These are phyloP conservation scores for Anniella stebbinsi DNA, from an alignment of 2,797 vertebrate species.

Conservation along the genomic window DNA sequence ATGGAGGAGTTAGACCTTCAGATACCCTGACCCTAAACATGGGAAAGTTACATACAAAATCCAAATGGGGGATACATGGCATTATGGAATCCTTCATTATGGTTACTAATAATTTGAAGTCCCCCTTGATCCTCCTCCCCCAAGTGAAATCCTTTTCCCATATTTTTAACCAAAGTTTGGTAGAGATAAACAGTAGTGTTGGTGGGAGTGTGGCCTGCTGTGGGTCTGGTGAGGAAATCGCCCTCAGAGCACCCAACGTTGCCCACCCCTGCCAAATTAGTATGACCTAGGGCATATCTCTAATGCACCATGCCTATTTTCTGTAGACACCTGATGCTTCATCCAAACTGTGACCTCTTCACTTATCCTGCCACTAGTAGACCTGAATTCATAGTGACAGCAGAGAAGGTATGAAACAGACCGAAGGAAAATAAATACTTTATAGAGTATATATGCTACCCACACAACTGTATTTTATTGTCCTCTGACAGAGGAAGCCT, in stretches of 20 bases:
- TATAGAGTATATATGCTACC: constrained; percentile 26
- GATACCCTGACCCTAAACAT: no score
- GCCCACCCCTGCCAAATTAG: not conserved
- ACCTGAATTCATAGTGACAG: constrained; percentile 30
- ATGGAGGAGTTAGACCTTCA: no score
- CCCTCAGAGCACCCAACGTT: no score
- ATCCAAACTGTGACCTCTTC: not conserved
- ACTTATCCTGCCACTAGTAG: not conserved
- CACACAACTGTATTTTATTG: constrained; percentile 48
- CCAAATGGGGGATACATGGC: no score
- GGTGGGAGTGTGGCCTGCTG: no score
- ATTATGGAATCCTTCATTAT: no score
- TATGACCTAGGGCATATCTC: not conserved
- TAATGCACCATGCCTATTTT: not conserved
- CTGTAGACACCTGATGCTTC: not conserved
- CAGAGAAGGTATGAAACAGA: constrained; percentile 15
- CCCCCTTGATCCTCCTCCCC: not conserved
- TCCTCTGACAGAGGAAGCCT: constrained; percentile 35
- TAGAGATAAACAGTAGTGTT: not conserved
- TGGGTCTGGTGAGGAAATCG: no score
- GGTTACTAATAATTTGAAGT: not conserved
- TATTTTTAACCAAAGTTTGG: not conserved
- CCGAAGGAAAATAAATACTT: not conserved
- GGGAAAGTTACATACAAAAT: no score
- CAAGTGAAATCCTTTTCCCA: not conserved